Conservation (phyloP, 2,888 invertebrate genomes). For the Pristionchus arcanus region DNA sequence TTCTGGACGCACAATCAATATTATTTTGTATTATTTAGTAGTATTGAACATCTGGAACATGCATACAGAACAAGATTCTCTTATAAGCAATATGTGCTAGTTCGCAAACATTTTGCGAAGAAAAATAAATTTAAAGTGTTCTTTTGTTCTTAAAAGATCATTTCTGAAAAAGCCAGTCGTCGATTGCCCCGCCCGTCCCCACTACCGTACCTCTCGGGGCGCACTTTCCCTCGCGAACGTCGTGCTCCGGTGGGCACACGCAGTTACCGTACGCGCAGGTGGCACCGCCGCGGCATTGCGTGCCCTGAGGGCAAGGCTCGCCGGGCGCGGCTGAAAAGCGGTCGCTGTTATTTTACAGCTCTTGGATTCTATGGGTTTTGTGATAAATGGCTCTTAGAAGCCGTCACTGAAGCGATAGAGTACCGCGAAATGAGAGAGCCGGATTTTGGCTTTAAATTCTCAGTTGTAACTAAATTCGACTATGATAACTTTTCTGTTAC, state of each 20-base stretch:
- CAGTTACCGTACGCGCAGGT: slow-evolving; percentile 69
- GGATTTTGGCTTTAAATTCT: too few relatives aligned
- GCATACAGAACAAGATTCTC: too few relatives aligned
- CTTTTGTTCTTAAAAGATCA: not conserved
- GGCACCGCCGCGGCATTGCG: slow-evolving; percentile 69
- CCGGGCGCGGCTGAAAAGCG: slow-evolving; percentile 71
- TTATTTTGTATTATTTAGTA: not conserved
- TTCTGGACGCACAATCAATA: not conserved
- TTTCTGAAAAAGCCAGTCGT: not conserved
- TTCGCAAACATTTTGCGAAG: too few relatives aligned
- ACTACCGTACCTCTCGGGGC: slow-evolving; percentile 54
- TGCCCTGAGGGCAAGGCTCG: slow-evolving; percentile 67
- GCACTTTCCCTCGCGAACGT: slow-evolving; percentile 66
- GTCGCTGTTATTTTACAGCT: not conserved
- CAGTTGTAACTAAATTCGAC: too few relatives aligned
- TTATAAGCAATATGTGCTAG: too few relatives aligned
- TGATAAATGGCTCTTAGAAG: not conserved
- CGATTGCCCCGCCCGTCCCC: not conserved
- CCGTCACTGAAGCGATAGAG: too few relatives aligned
- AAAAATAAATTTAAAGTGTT: too few relatives aligned
- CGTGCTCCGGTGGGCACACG: slow-evolving; percentile 65
- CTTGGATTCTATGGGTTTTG: too few relatives aligned
- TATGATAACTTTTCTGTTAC: too few relatives aligned
- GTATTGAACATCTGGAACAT: too few relatives aligned
- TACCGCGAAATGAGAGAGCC: too few relatives aligned